Evolutionary conservation across 2,797 vertebrate species (phyloP).

Genomic region (Hemitrygon akajei): DNA sequence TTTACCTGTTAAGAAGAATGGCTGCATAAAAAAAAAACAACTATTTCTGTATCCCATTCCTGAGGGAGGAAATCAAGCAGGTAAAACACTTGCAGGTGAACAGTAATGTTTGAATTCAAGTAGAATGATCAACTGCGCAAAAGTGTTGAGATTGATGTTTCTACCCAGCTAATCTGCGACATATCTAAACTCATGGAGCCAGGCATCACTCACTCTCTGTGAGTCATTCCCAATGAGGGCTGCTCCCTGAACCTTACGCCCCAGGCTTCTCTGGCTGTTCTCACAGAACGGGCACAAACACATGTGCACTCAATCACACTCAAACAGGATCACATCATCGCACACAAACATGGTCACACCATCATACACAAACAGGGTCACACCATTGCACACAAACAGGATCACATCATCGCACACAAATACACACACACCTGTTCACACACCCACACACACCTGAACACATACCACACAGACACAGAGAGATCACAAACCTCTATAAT

Average conservation of each 20-base stretch:
- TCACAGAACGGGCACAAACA: not conserved
- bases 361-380: too few relatives aligned
- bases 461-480: too few relatives aligned
- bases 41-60: not conserved
- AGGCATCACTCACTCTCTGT: not conserved
- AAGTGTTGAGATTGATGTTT: slow-evolving; percentile 1
- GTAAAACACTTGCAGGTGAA: not conserved
- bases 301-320: not conserved
- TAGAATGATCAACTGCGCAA: not conserved
- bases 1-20: not conserved
- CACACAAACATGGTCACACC: too few relatives aligned
- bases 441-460: not conserved
- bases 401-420: too few relatives aligned
- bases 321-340: too few relatives aligned
- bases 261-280: not conserved
- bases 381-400: not conserved
- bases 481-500: not conserved
- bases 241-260: not conserved
- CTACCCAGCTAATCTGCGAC: not conserved
- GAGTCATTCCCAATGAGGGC: not conserved
- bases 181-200: not conserved
- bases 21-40: not conserved
- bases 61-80: not conserved
- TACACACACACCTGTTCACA: not conserved
- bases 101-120: not conserved